Conservation (phyloP, 2,113 vertebrate genomes). For the Atractosteus spatula region DNA sequence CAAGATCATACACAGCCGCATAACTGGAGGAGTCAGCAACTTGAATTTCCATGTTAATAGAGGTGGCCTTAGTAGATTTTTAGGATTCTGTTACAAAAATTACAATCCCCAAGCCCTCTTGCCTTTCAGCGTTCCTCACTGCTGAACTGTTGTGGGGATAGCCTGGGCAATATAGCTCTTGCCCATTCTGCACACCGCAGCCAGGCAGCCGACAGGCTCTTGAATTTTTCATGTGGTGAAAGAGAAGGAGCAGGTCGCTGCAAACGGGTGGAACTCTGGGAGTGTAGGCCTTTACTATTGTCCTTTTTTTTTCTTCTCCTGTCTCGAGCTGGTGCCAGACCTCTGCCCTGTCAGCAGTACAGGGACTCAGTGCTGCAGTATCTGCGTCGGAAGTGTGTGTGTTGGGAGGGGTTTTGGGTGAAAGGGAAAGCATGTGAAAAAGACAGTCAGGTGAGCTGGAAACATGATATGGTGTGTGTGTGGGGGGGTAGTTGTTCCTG, state of each 20-base stretch:
- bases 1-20: too few relatives aligned
- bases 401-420: constrained; percentile 8
- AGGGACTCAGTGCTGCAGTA: constrained; percentile 49
- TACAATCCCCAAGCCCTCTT: not conserved
- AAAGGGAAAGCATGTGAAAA: constrained; percentile 29
- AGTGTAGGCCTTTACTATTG: not conserved
- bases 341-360: constrained; percentile 67
- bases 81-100: too few relatives aligned
- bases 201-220: constrained; percentile 30
- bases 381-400: constrained; percentile 2
- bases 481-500: too few relatives aligned
- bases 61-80: too few relatives aligned
- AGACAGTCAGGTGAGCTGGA: too few relatives aligned
- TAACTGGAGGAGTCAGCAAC: too few relatives aligned
- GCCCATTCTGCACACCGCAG: constrained; percentile 10
- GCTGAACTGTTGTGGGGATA: constrained; percentile 34
- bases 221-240: constrained; percentile 42
- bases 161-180: not conserved
- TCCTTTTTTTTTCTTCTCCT: constrained; percentile 16
- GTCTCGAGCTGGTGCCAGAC: constrained; percentile 34
- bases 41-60: too few relatives aligned
- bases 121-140: not conserved
- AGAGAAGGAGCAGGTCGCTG: constrained; percentile 23
- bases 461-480: too few relatives aligned
- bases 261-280: not conserved